Evolutionary conservation across 2,797 vertebrate species (phyloP), one percentile per base, ranked within the genome.

Genomic region (Lerista edwardsae): DNA sequence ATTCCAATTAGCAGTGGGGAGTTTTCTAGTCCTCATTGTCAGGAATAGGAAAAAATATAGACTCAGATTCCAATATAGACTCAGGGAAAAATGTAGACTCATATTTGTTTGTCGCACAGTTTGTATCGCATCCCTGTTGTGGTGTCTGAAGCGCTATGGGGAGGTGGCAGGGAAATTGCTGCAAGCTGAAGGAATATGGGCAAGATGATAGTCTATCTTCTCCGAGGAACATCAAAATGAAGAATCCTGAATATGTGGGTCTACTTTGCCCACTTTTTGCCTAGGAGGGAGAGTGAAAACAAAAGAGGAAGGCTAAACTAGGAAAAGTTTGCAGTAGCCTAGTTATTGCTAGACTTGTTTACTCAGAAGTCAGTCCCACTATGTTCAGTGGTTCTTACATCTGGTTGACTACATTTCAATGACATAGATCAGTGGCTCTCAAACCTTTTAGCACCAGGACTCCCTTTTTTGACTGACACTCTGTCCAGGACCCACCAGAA

Each of bases 1-100:
- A 69, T 79, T 74, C 61, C 81, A 41, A 76, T 23, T 80, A 59
- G 62, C 84, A 29, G 9, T 61, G 4, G 82, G 12, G 78, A 71
- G 90, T 80, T 84, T 81, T n/a, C 75, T 34, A 67, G 2, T 5
- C 0, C 3, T 1, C 15, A 39, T 57, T 36, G 57, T 14, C 39
- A 71, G 31, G 82, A 76, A 47, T 44, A 36, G 62, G 3, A 2
- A 87, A 4, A 84, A 86, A 83, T 61, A 72, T n/a, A 2, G 5
- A 72, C n/a, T 41, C 1, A 75, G 1, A 72, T 87, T 36, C 0
- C n/a, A n/a, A n/a, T n/a, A n/a, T n/a, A n/a, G n/a, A n/a, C n/a
- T n/a, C n/a, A 36, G 62, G 3, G 2, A 87, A 4, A 84, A 86
- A 83, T 61, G 68, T n/a, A 2, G 5, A 72, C n/a, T 41, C 1